Conservation (phyloP, 2,888 invertebrate genomes). For the Theodoxus fluviatilis region DNA sequence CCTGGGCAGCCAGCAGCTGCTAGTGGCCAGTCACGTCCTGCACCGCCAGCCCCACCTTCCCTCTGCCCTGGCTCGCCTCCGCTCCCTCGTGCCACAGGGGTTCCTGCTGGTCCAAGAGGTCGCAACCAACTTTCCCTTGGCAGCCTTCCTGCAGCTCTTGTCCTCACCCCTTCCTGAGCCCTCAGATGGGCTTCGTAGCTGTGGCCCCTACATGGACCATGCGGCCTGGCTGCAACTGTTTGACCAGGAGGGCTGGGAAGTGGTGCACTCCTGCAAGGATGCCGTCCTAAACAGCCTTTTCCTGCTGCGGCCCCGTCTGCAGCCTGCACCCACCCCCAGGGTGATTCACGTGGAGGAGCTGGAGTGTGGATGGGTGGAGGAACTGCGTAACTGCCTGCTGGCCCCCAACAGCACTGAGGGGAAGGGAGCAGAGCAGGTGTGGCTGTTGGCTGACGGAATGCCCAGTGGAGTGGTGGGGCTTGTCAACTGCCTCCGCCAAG, state of each 20-base stretch:
- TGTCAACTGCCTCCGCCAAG: conserved; percentile 86
- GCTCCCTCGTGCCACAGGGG: conserved; percentile 73
- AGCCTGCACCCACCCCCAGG: conserved; percentile 28
- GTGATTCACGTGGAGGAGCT: conserved; percentile 41
- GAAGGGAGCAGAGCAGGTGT: too few species aligned
- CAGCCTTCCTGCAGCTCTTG: conserved; percentile 37
- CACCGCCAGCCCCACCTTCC: conserved; percentile 44
- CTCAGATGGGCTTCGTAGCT: conserved; percentile 33
- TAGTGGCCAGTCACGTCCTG: conserved; percentile 52
- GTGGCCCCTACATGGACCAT: conserved; percentile 43
- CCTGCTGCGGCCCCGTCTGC: conserved; percentile 67
- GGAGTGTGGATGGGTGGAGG: conserved; percentile 77
- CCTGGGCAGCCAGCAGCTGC: conserved; percentile 49
- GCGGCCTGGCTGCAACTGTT: conserved; percentile 48
- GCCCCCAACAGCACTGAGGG: too few species aligned
- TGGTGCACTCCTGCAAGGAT: conserved; percentile 74
- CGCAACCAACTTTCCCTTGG: conserved; percentile 59
- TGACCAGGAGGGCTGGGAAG: conserved; percentile 66
- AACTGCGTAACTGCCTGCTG: conserved; percentile 80
- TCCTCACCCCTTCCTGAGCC: conserved; percentile 26
- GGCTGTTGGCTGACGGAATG: conserved; percentile 75
- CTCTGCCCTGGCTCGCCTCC: conserved; percentile 42
- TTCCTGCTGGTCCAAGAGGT: conserved; percentile 66
- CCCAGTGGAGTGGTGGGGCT: conserved; percentile 84
- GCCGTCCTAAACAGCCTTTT: conserved; percentile 69